These are phyloP conservation scores for Pemphigus obesinymphae DNA, from an alignment of 1,140 invertebrate genomes.

Conservation along the genomic window DNA sequence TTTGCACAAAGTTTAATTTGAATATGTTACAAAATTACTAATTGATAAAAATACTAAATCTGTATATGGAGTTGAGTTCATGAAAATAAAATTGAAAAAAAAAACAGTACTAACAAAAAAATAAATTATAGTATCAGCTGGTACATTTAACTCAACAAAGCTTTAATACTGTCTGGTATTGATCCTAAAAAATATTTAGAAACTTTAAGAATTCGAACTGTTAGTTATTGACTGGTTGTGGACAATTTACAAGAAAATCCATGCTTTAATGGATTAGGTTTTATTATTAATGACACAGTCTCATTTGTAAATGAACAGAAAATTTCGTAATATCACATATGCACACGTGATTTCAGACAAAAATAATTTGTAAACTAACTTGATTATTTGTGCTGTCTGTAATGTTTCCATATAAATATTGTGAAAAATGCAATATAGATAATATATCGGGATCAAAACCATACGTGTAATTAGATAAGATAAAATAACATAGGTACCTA, in stretches of 20 bases:
- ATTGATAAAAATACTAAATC: constrained; percentile 63
- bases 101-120: constrained; percentile 54
- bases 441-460: no score
- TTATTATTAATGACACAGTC: constrained; percentile 56
- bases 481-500: no score
- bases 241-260: constrained; percentile 53
- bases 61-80: constrained; percentile 63
- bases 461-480: no score
- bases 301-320: constrained; percentile 45
- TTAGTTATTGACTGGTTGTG: no score
- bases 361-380: no score
- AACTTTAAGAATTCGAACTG: constrained; percentile 63
- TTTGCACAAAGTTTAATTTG: constrained; percentile 58
- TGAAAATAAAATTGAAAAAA: constrained; percentile 48
- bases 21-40: constrained; percentile 62
- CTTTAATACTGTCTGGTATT: constrained; percentile 65
- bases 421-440: no score
- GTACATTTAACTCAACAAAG: constrained; percentile 59
- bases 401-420: no score
- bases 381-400: no score
- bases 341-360: no score
- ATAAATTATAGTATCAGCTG: constrained; percentile 60
- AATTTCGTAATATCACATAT: no score
- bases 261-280: constrained; percentile 62
- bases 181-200: constrained; percentile 57